Evolutionary conservation across 2,113 vertebrate genomes (phyloP).

Genomic region (Columba livia): DNA sequence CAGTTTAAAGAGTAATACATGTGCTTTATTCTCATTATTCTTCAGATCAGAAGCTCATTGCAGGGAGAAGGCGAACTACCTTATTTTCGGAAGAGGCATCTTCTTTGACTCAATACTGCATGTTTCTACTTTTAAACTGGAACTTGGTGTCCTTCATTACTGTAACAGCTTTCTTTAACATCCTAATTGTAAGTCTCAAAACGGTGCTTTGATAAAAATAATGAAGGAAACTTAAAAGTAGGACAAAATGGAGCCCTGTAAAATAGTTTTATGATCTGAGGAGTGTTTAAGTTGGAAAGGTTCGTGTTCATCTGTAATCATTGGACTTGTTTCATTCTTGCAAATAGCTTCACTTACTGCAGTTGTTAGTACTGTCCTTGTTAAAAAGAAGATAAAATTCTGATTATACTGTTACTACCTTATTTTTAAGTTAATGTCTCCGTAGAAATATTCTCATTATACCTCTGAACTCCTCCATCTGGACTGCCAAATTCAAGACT

Average conservation of each 20-base stretch:
- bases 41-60: neutral
- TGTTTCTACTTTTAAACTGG: neutral
- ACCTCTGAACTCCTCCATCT: neutral
- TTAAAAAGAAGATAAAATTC: neutral
- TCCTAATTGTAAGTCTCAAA: neutral
- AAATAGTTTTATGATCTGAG: neutral
- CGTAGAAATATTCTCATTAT: neutral
- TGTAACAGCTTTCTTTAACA: neutral
- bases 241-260: neutral
- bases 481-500: neutral
- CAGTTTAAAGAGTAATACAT: neutral
- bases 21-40: neutral
- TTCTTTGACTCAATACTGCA: neutral
- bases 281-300: neutral
- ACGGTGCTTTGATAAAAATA: neutral
- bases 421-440: neutral
- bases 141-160: neutral
- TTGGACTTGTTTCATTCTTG: neutral
- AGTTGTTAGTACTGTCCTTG: neutral
- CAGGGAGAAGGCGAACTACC: neutral
- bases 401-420: neutral
- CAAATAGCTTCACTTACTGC: neutral
- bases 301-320: neutral
- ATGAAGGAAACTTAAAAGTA: neutral
- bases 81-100: neutral